Conservation (phyloP, 2,113 vertebrate genomes). For the Atractosteus spatula region DNA sequence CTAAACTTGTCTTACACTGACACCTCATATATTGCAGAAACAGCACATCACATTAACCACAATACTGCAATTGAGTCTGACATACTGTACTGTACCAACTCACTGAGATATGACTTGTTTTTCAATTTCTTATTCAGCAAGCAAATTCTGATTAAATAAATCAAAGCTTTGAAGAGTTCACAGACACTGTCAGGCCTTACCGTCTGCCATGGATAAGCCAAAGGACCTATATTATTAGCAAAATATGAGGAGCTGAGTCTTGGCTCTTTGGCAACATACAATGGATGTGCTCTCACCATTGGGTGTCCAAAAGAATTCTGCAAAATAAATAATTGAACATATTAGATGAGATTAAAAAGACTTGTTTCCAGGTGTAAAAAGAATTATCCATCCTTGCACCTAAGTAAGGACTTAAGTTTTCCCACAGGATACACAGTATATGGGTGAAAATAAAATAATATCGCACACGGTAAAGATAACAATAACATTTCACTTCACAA, state of each 20-base stretch:
- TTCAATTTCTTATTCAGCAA: constrained; percentile 41
- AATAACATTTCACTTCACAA: no score
- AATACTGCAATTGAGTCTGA: no score
- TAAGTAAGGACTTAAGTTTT: no score
- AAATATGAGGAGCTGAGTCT: constrained; percentile 9
- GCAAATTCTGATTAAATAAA: constrained; percentile 67
- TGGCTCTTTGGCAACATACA: neutral
- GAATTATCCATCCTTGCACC: no score
- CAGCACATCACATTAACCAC: no score
- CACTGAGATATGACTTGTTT: constrained; percentile 52
- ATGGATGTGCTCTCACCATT: neutral
- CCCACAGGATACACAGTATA: no score
- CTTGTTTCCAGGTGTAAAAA: no score
- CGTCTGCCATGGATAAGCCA: constrained; percentile 24
- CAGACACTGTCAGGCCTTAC: constrained; percentile 31
- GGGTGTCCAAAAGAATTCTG: constrained; percentile 8
- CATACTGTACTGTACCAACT: constrained; percentile 31
- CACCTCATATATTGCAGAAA: neutral
- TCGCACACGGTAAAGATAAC: no score
- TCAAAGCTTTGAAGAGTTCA: constrained; percentile 49
- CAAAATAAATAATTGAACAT: neutral
- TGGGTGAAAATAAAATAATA: no score
- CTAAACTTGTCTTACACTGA: constrained; percentile 12
- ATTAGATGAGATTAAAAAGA: neutral
- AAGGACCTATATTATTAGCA: constrained; percentile 30